Evolutionary conservation across 2,113 vertebrate species (phyloP), one percentile per base, ranked within the genome.

Genomic region (Dolichallabes microphthalmus): DNA sequence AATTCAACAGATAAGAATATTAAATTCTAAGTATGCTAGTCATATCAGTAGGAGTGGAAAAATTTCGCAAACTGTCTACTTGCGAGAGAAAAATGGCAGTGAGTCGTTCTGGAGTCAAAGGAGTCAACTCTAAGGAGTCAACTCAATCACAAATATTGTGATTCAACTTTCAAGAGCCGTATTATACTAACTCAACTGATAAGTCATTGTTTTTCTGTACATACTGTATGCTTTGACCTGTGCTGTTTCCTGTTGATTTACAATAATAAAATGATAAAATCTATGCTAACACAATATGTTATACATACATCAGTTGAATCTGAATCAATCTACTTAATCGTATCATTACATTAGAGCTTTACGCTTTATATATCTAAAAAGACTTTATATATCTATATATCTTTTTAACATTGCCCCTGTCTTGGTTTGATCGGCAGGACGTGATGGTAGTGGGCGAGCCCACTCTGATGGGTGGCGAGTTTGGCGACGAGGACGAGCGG

Each of bases 371-470:
- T n/a, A n/a, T n/a, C n/a, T n/a, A n/a, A n/a, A n/a, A n/a, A n/a
- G n/a, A n/a, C n/a, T n/a, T n/a, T 39, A 39, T 39, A 39, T 6
- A 39, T 39, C 7, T 39, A n/a, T 39, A 39, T 6, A 39, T 39
- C 4, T 6, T 39, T 39, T 45, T 85, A 78, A 85, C 68, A 50
- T 75, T 75, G 22, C 75, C 25, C 20, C 2, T 63, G 20, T 74
- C 50, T 52, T 30, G 77, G 9, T 80, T 39, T 76, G 50, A 93
- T 95, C 93, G 93, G 92, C 95, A 99, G 98, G 98, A 99, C 90
- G 98, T 99, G 94, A 99, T 99, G 98, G 98, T 99, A 90, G 98
- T 99, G 86, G 98, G 98, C 90, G 98, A 99, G 93, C 98, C 98
- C 88, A 99, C 98, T 90, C 94, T 99, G 93, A 99, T 99, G 98